phyloP scores from a whole-genome alignment of 2,113 vertebrate species.

The Lathamus discolor region DNA sequence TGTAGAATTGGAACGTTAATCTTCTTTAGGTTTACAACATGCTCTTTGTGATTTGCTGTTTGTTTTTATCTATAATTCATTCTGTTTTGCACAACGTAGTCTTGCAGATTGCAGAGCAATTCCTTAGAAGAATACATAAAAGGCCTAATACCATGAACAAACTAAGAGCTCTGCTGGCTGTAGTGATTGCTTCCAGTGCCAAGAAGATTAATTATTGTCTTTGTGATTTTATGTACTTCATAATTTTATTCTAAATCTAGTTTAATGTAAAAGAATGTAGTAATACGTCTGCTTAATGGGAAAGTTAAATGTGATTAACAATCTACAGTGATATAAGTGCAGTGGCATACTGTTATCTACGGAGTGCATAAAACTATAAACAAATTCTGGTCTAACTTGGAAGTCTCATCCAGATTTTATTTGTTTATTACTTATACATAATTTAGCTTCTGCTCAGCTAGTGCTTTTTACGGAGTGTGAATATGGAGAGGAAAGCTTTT shows the following conservation, averaged over 20 bases:
- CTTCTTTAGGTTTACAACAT: neutral
- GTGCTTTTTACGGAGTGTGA: neutral
- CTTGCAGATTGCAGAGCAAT: neutral
- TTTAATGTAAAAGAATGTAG: neutral
- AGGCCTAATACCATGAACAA: neutral
- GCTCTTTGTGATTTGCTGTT: neutral
- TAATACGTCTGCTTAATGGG: neutral
- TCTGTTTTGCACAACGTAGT: neutral
- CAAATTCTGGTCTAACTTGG: neutral
- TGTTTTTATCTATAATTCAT: conserved; percentile 23
- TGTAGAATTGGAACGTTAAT: neutral
- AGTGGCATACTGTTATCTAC: neutral
- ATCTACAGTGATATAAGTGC: neutral
- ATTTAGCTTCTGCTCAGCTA: neutral
- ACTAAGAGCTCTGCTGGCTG: neutral
- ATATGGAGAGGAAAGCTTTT: neutral
- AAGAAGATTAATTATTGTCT: conserved; percentile 43
- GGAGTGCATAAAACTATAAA: neutral
- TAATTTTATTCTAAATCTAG: conserved; percentile 10
- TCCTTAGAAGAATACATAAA: neutral
- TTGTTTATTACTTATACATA: neutral
- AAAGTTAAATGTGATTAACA: neutral
- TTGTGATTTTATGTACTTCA: neutral
- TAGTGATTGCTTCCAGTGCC: neutral
- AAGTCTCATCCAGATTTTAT: neutral